Evolutionary conservation across 2,888 invertebrate genomes (phyloP).

Genomic region (Lithophane semibrunnea): DNA sequence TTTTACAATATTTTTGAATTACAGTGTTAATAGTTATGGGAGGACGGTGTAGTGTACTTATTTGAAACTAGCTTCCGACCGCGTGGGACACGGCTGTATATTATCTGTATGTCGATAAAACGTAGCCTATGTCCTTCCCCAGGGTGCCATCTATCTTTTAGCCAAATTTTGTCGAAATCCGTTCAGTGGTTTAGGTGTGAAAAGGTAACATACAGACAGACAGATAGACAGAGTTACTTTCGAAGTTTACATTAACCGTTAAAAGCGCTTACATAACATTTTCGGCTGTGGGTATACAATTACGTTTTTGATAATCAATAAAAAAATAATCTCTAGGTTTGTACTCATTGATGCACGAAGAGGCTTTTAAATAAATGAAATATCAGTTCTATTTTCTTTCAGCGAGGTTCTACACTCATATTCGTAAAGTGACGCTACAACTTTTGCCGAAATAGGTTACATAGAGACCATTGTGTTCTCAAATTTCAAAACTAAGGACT

Average conservation of each 20-base stretch:
- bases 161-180: no score
- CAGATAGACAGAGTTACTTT: no score
- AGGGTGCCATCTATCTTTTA: no score
- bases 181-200: no score
- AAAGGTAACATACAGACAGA: no score
- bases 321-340: background rate
- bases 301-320: conserved; percentile 13
- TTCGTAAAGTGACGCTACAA: conserved; percentile 2
- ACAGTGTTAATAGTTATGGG: no score
- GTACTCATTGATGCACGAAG: background rate
- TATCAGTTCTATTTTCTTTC: background rate
- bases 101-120: no score
- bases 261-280: background rate
- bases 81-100: no score
- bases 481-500: background rate
- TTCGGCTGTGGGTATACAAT: background rate
- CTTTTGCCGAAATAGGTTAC: background rate
- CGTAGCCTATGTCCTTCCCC: no score
- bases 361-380: conserved; percentile 23
- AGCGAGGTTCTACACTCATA: background rate
- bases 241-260: background rate
- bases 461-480: background rate
- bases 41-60: no score
- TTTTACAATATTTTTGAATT: no score
- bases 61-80: no score